Evolutionary conservation across 1,140 invertebrate species (phyloP).

Genomic region (Drosophila persimilis): DNA sequence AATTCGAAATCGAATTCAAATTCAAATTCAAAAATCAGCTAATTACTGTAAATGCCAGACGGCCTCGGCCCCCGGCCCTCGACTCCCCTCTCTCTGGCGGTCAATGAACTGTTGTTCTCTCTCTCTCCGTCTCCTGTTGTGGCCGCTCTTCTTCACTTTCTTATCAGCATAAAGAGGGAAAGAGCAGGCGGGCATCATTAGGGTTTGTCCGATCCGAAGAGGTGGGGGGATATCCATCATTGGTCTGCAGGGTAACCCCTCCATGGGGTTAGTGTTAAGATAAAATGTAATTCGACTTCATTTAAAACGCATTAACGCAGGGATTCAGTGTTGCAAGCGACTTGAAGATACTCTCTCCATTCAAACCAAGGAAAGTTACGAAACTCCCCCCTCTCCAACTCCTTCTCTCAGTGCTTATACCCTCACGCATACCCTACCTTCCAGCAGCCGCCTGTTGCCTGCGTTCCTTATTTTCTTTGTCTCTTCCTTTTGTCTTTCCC

Average conservation of each 20-base stretch:
- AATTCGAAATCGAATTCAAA: constrained; percentile 27
- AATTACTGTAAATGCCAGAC: constrained; percentile 54
- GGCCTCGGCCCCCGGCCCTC: not conserved
- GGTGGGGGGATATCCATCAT: not conserved
- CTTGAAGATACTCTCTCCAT: not conserved
- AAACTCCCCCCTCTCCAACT: not conserved
- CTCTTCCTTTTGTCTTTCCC: not conserved
- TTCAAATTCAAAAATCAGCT: constrained; percentile 43
- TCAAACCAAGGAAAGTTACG: not conserved
- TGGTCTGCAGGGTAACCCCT: not conserved
- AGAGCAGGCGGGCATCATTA: constrained; percentile 10
- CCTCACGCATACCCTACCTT: not conserved
- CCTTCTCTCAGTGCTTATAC: constrained; percentile 1
- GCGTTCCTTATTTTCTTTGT: not conserved
- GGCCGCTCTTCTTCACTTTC: not conserved
- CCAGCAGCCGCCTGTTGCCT: not conserved
- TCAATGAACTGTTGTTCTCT: constrained; percentile 36
- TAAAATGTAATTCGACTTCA: constrained; percentile 20
- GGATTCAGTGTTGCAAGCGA: not conserved
- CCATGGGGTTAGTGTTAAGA: not conserved
- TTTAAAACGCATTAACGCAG: constrained; percentile 37
- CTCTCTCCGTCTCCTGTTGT: constrained; percentile 1
- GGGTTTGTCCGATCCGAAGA: too few species aligned
- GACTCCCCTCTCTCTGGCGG: not conserved
- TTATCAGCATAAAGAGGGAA: constrained; percentile 5